Evolutionary conservation across 2,797 vertebrate species (phyloP).

Genomic region (Sparus aurata): DNA sequence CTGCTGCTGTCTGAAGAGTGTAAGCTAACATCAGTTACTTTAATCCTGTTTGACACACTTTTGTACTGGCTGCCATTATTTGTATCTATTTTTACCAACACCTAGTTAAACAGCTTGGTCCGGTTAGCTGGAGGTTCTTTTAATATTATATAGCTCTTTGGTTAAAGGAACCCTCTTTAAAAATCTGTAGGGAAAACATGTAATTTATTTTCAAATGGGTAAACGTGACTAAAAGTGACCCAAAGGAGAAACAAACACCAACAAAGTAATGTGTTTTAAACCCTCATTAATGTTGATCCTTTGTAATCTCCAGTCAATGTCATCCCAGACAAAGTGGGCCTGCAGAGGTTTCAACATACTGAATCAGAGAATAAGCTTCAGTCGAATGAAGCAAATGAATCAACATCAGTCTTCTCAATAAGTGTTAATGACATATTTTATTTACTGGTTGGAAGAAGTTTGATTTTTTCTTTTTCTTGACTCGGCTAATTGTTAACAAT

Average conservation of each 20-base stretch:
- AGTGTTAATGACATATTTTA: not conserved
- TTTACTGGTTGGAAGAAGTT: slow-evolving; percentile 1
- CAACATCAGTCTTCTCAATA: not conserved
- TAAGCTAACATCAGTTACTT: slow-evolving; percentile 1
- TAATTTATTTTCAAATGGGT: not conserved
- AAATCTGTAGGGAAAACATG: not conserved
- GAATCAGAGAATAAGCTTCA: slow-evolving; percentile 2
- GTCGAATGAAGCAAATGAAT: slow-evolving; percentile 6
- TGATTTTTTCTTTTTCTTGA: slow-evolving; percentile 3
- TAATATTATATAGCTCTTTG: not conserved
- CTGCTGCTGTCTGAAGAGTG: not conserved
- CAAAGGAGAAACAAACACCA: not conserved
- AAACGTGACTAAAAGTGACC: not conserved
- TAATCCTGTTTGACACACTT: slow-evolving; percentile 1
- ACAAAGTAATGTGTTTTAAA: not conserved
- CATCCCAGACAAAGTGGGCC: not conserved
- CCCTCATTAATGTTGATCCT: not conserved
- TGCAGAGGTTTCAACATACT: not conserved
- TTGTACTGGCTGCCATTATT: not conserved
- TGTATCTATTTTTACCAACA: not conserved
- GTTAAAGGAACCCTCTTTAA: not conserved
- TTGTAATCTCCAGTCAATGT: not conserved
- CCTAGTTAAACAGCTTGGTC: not conserved
- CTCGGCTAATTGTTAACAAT: not conserved
- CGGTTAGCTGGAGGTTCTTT: not conserved